These are phyloP conservation scores for Barbus barbus DNA, from an alignment of 2,113 vertebrate genomes.

Conservation along the genomic window DNA sequence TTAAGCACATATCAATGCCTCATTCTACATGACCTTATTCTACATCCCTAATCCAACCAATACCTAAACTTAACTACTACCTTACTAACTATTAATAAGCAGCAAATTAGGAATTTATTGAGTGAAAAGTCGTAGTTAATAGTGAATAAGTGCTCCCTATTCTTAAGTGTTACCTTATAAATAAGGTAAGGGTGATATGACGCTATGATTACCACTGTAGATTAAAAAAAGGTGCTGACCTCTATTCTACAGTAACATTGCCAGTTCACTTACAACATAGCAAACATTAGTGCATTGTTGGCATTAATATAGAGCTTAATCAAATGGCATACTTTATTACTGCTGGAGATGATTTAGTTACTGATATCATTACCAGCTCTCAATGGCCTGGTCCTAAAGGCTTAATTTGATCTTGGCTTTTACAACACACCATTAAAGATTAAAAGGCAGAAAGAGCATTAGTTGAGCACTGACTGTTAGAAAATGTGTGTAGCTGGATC, in stretches of 20 bases:
- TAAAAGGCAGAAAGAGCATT: conserved; percentile 54
- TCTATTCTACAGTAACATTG: conserved; percentile 18
- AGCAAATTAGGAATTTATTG: too few relatives aligned
- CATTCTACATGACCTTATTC: too few relatives aligned
- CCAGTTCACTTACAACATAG: conserved; percentile 4
- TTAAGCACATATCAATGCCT: too few relatives aligned
- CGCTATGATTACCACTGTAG: background rate
- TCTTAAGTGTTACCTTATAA: too few relatives aligned
- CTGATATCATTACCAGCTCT: conserved; percentile 44
- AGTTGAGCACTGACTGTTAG: conserved; percentile 44
- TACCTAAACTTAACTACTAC: too few relatives aligned
- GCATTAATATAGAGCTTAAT: conserved; percentile 50
- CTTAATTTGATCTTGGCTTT: conserved; percentile 50
- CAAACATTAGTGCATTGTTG: conserved; percentile 35
- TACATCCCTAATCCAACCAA: too few relatives aligned
- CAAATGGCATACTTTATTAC: conserved; percentile 52
- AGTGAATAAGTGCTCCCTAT: too few relatives aligned
- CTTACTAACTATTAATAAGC: too few relatives aligned
- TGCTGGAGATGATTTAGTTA: conserved; percentile 53
- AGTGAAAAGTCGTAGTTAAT: too few relatives aligned
- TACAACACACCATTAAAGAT: conserved; percentile 58
- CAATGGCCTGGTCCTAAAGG: conserved; percentile 48
- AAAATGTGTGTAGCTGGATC: conserved; percentile 47
- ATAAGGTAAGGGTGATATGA: background rate
- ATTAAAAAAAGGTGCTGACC: background rate